These are phyloP conservation scores for Mandrillus leucophaeus DNA, from an alignment of 2,113 vertebrate species.

Conservation along the genomic window DNA sequence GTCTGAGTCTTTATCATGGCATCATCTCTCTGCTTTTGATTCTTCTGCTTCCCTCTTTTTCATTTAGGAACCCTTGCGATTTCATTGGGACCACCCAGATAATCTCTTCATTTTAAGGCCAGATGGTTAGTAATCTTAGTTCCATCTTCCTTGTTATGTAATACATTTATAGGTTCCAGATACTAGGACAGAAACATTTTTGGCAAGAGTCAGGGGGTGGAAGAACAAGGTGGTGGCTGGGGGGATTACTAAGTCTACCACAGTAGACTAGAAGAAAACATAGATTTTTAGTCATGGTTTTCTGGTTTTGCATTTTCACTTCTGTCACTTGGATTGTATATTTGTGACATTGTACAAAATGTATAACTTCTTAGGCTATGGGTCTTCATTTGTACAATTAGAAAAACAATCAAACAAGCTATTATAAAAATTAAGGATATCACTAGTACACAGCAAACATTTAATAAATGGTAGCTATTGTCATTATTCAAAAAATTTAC, in stretches of 20 bases:
- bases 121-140: neutral
- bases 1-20: neutral
- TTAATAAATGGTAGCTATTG: neutral
- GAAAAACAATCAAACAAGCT: neutral
- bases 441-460: neutral
- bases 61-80: neutral
- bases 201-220: neutral
- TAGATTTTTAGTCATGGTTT: neutral
- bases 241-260: neutral
- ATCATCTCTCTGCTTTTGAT: neutral
- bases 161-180: neutral
- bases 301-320: neutral
- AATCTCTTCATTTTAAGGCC: neutral
- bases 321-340: neutral
- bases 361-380: neutral
- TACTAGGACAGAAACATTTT: neutral
- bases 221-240: neutral
- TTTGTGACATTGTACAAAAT: neutral
- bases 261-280: neutral
- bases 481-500: neutral
- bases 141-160: neutral
- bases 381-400: neutral
- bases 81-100: neutral
- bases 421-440: neutral
- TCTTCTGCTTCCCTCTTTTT: neutral